A percentile compares a stretch with the other conserved stretches of the same genome.
Evolutionary conservation across 2,113 vertebrate species (phyloP).

Genomic region (Rhinolophus ferrumequinum): DNA sequence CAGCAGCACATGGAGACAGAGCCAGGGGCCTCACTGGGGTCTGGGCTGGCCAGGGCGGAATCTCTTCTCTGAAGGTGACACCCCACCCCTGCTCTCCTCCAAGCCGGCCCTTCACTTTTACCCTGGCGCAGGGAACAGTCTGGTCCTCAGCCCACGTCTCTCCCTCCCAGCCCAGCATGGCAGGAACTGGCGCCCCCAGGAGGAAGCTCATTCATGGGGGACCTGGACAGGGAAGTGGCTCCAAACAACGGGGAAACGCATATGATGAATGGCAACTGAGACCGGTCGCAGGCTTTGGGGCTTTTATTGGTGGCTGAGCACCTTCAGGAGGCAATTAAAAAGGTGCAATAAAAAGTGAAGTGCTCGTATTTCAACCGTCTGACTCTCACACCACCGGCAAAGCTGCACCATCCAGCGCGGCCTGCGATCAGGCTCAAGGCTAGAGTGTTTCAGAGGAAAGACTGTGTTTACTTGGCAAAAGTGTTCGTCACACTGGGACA

Average conservation of each 20-base stretch:
- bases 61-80: neutral
- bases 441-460: neutral
- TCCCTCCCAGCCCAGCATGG: neutral
- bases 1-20: neutral
- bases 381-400: neutral
- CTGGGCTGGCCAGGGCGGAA: fast-evolving
- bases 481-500: neutral
- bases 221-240: neutral
- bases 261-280: neutral
- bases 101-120: neutral
- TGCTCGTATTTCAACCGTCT: neutral
- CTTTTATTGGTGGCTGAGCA: constrained; percentile 3
- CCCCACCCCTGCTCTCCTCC: neutral
- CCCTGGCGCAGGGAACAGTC: no score
- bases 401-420: fast-evolving
- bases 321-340: constrained; percentile 55
- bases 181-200: neutral
- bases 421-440: neutral
- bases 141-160: neutral
- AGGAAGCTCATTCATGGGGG: neutral
- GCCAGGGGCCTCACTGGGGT: neutral
- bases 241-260: neutral
- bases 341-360: neutral
- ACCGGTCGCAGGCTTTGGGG: neutral
- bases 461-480: neutral